Evolutionary conservation across 1,140 invertebrate genomes (phyloP), one percentile per base, ranked within the genome.

Genomic region (Bilobella aurantiaca): DNA sequence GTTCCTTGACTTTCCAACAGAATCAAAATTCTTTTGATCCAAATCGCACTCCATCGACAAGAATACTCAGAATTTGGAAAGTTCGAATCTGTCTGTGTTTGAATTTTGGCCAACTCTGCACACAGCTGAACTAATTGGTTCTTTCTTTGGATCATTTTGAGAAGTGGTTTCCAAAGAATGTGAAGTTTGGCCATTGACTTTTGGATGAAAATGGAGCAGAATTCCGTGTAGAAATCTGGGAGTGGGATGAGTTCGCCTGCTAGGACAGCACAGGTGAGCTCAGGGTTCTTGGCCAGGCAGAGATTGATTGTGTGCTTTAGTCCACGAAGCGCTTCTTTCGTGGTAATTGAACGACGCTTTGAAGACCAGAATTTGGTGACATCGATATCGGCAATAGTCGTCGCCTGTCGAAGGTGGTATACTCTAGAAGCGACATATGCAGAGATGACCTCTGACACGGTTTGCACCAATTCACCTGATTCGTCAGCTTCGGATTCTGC

Each of bases 361-460:
- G 42, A 32, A 14, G 53, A 46, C n/a, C 66, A 30, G 0, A 28
- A 12, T 21, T 60, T 12, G 8, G 64, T 31, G 0, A 72, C 68
- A 1, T 65, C 65, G 3, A 18, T 37, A 57, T 72, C 70, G 5
- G n/a, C 65, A 2, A 72, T 63, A n/a, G 5, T 5, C 1, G 57
- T 32, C 8, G 28, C 31, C 23, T 60, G 53, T n/a, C 70, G 62
- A 3, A 69, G 14, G 37, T 65, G 58, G 28, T 72, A 67, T 0
- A 72, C 62, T 46, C 59, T 37, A 21, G 57, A 58, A 34, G 70
- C 70, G 32, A 69, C 49, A 34, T 58, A 69, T 1, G 62, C 62
- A 42, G 65, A 57, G 16, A 62, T 34, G 14, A 58, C 2, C 5
- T 62, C 3, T 56, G 30, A 2, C 3, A 53, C 5, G 3, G 23